These are phyloP conservation scores for Lethenteron camtschaticum DNA, from an alignment of 2,113 vertebrate genomes.

Conservation along the genomic window DNA sequence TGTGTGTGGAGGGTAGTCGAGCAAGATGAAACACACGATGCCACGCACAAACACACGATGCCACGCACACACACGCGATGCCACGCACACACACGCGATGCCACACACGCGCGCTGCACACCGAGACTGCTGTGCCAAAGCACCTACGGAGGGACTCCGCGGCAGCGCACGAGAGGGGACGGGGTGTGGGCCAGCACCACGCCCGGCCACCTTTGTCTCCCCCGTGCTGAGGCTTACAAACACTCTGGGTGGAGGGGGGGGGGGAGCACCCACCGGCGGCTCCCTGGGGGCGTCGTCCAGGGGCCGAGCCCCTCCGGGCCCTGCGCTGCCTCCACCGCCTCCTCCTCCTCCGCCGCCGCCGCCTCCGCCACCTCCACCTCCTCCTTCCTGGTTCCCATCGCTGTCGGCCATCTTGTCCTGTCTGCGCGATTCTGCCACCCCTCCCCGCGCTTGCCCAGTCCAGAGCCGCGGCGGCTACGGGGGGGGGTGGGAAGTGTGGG, in stretches of 20 bases:
- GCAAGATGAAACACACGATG: too few species aligned
- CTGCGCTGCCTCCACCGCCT: not conserved
- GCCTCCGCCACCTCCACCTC: not conserved
- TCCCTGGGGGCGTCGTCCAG: slow-evolving; percentile 83
- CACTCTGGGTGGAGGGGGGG: not conserved
- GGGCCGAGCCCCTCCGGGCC: slow-evolving; percentile 28
- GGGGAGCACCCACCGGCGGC: slow-evolving; percentile 51
- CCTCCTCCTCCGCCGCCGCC: not conserved
- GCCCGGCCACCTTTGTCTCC: too few species aligned
- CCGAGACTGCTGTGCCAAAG: not conserved
- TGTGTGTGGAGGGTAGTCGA: too few species aligned
- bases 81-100: not conserved
- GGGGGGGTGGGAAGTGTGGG: not conserved
- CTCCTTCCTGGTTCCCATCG: not conserved
- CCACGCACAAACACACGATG: not conserved
- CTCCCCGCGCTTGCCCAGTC: slow-evolving; percentile 99
- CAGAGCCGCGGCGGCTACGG: slow-evolving; percentile 95
- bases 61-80: not conserved
- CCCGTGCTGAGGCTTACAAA: not conserved
- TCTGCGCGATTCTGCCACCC: slow-evolving; percentile 93
- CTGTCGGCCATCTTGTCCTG: slow-evolving; percentile 90
- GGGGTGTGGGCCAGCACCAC: too few species aligned
- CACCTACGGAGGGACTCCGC: not conserved
- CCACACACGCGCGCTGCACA: not conserved
- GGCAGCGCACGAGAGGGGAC: not conserved